A percentile compares a stretch with the other conserved stretches of the same genome.
Evolutionary conservation across 2,113 vertebrate species (phyloP).

Genomic region (Gasterosteus nipponicus): DNA sequence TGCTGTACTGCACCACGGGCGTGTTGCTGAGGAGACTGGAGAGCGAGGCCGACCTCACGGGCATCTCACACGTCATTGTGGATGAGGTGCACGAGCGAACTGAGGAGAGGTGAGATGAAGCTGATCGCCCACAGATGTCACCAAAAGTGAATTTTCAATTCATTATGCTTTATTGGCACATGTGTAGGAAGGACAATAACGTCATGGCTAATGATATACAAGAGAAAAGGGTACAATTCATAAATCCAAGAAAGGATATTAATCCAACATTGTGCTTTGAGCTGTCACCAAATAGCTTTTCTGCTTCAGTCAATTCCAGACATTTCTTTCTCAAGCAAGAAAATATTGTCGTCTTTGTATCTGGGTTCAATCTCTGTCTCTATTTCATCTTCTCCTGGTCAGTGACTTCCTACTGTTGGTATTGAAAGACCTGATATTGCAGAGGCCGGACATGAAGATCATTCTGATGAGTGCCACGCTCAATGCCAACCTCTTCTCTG

Average conservation of each 20-base stretch:
- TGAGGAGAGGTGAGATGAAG: constrained; percentile 89
- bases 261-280: not conserved
- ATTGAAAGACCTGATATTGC: constrained; percentile 89
- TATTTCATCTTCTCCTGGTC: not conserved
- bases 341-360: not conserved
- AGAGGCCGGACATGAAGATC: constrained; percentile 90
- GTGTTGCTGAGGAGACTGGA: constrained; percentile 92
- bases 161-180: not conserved
- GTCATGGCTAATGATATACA: not conserved
- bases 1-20: constrained; percentile 96
- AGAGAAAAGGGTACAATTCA: not conserved
- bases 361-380: not conserved
- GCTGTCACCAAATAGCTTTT: not conserved
- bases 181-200: not conserved
- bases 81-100: constrained; percentile 98
- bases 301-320: not conserved
- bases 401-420: constrained; percentile 98
- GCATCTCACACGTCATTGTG: constrained; percentile 91
- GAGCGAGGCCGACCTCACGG: constrained; percentile 86
- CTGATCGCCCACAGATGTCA: not conserved
- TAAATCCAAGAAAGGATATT: not conserved
- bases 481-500: constrained; percentile 93
- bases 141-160: not conserved
- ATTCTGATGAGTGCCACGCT: constrained; percentile 98
- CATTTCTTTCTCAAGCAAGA: not conserved